These are phyloP conservation scores for Takifugu bimaculatus DNA, from an alignment of 2,113 vertebrate species.

Conservation along the genomic window DNA sequence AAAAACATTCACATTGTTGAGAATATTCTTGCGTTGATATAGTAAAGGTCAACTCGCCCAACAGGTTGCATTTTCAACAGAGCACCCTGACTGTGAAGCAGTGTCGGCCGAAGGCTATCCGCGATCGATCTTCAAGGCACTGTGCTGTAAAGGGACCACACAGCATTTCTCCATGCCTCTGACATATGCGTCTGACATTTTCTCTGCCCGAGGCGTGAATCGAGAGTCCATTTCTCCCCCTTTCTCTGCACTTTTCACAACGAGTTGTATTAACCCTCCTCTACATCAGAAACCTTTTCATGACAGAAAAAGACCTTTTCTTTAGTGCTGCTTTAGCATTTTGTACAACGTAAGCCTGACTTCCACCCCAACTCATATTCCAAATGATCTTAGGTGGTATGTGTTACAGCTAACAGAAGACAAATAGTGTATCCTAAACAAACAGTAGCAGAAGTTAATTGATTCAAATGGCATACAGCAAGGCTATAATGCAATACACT, in stretches of 20 bases:
- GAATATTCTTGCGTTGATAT: not conserved
- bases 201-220: constrained; percentile 28
- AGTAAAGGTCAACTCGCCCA: constrained; percentile 1
- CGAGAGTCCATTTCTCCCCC: constrained; percentile 20
- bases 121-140: constrained; percentile 15
- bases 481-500: too few species aligned
- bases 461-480: too few species aligned
- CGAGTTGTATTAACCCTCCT: not conserved
- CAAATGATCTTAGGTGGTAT: too few species aligned
- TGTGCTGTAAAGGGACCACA: constrained; percentile 12
- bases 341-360: too few species aligned
- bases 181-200: constrained; percentile 28
- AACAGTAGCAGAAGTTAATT: too few species aligned
- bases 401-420: too few species aligned
- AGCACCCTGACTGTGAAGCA: constrained; percentile 21
- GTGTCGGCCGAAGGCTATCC: constrained; percentile 10
- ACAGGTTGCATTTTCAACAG: constrained; percentile 3
- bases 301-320: too few species aligned
- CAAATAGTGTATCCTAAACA: too few species aligned
- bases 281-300: not conserved
- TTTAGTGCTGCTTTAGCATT: too few species aligned
- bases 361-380: too few species aligned
- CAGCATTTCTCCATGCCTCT: constrained; percentile 20
- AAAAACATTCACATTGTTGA: not conserved
- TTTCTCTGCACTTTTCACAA: not conserved